Conservation (phyloP, 1,140 invertebrate species). For the Drosophila rufa region DNA sequence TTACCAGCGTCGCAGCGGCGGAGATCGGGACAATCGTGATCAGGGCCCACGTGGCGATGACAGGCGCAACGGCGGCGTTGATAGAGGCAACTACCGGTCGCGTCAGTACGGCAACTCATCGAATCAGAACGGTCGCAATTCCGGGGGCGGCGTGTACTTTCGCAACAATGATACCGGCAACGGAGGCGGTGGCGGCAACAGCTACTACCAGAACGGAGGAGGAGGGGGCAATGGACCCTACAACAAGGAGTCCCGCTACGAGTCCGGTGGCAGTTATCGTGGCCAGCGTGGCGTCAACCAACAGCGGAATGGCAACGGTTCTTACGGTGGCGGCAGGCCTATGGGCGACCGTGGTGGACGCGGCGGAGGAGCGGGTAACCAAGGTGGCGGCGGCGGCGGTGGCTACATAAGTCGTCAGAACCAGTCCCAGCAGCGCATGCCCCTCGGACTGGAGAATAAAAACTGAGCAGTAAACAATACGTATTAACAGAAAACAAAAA, state of each 20-base stretch:
- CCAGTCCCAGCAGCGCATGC: conserved; percentile 68
- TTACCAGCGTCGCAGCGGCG: conserved; percentile 66
- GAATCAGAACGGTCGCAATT: conserved; percentile 73
- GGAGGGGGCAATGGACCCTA: conserved; percentile 49
- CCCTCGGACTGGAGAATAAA: conserved; percentile 79
- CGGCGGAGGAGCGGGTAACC: conserved; percentile 56
- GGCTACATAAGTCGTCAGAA: conserved; percentile 76
- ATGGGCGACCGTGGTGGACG: conserved; percentile 62
- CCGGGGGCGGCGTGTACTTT: conserved; percentile 73
- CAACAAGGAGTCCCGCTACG: conserved; percentile 78
- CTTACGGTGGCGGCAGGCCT: conserved; percentile 60
- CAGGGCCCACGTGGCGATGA: conserved; percentile 62
- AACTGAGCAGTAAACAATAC: conserved; percentile 65
- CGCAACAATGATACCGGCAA: conserved; percentile 76
- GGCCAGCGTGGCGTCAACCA: conserved; percentile 73
- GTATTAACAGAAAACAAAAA: conserved; percentile 59
- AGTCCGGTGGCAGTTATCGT: conserved; percentile 67
- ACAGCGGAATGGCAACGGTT: conserved; percentile 62
- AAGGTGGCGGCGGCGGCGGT: conserved; percentile 40
- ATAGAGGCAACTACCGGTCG: conserved; percentile 64
- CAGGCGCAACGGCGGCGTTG: conserved; percentile 49
- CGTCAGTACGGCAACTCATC: conserved; percentile 72
- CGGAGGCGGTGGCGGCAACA: conserved; percentile 41
- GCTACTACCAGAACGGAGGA: conserved; percentile 66
- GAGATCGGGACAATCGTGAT: conserved; percentile 33